Evolutionary conservation across 2,113 vertebrate species (phyloP).

Genomic region (Aspiorhynchus laticeps): DNA sequence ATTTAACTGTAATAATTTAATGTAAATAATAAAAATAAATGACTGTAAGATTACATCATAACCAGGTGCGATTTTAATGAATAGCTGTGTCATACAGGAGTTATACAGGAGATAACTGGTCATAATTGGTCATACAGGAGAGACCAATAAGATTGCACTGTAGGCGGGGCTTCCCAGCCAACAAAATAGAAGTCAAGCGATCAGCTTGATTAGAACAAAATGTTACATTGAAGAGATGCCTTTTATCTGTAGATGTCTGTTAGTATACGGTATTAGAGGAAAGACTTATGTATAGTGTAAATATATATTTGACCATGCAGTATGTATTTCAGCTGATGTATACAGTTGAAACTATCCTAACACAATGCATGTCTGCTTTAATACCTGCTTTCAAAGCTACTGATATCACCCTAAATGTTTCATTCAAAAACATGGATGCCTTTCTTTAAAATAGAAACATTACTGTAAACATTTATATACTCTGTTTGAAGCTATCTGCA

Average conservation of each 20-base stretch:
- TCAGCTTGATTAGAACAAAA: not conserved
- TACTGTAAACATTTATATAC: not conserved
- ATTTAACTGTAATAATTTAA: not conserved
- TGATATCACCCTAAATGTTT: not conserved
- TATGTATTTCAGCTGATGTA: not conserved
- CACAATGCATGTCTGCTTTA: not conserved
- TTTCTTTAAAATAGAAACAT: not conserved
- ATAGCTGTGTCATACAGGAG: not conserved
- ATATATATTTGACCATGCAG: not conserved
- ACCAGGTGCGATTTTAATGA: not conserved
- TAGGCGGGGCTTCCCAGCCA: not conserved
- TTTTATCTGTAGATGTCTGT: not conserved
- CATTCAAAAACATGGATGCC: not conserved
- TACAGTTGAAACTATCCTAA: not conserved
- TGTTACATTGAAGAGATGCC: not conserved
- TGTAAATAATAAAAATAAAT: not conserved
- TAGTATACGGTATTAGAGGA: not conserved
- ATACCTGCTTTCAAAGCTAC: constrained; percentile 3
- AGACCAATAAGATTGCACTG: not conserved
- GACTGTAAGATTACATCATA: not conserved
- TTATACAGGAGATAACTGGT: too few relatives aligned
- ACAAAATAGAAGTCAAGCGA: not conserved
- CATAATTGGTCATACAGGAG: not conserved
- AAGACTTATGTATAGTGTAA: not conserved
- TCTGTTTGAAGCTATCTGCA: not conserved